phyloP scores from a whole-genome alignment of 1,140 invertebrate genomes.

The Anthonomus grandis region DNA sequence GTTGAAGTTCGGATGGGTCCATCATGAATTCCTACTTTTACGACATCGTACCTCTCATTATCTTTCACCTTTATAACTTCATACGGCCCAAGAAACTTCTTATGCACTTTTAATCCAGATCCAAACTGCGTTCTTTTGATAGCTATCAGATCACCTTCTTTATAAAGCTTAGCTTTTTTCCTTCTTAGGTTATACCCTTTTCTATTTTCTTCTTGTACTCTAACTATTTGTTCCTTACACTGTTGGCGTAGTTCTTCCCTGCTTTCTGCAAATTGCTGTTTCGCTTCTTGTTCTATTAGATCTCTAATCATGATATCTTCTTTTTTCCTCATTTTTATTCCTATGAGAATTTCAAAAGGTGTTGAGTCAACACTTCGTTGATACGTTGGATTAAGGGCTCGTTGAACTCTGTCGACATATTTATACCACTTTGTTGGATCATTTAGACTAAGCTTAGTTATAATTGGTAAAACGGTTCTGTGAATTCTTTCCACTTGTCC shows the following conservation, averaged over 20 bases:
- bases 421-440: conserved; percentile 41
- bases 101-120: too few relatives aligned
- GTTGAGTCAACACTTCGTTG: conserved; percentile 40
- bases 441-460: conserved; percentile 35
- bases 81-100: too few relatives aligned
- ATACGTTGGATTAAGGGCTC: conserved; percentile 41
- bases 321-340: conserved; percentile 35
- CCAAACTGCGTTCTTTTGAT: conserved; percentile 20
- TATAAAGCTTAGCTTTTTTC: conserved; percentile 10
- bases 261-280: conserved; percentile 12
- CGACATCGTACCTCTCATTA: too few relatives aligned
- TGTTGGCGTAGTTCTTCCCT: conserved; percentile 33
- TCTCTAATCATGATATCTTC: conserved; percentile 32
- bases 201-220: conserved; percentile 42
- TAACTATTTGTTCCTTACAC: conserved; percentile 36
- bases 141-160: conserved; percentile 22
- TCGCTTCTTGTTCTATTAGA: conserved; percentile 1
- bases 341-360: conserved; percentile 43
- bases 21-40: too few relatives aligned
- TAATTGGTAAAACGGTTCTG: conserved; percentile 33
- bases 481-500: conserved; percentile 42
- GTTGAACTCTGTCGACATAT: conserved; percentile 37
- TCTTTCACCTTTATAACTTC: too few relatives aligned
- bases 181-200: conserved; percentile 32
- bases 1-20: too few relatives aligned